Percentiles rank a stretch among this genome's conserved stretches.
These are phyloP conservation scores for Taurulus bubalis DNA, from an alignment of 2,113 vertebrate genomes.

Conservation along the genomic window DNA sequence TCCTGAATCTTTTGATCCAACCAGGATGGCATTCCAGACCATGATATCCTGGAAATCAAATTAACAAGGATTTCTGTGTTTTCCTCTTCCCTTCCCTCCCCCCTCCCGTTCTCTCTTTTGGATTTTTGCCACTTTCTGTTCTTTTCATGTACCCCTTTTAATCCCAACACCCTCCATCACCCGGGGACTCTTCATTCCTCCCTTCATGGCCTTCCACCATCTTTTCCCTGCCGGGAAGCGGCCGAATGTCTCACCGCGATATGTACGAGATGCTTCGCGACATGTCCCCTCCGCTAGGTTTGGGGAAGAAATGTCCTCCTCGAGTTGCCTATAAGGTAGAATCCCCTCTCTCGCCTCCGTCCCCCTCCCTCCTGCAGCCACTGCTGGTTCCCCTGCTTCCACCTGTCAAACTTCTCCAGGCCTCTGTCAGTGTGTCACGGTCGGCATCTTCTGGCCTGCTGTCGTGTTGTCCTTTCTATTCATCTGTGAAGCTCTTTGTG, in stretches of 20 bases:
- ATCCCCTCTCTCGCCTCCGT: conserved; percentile 18
- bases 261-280: conserved; percentile 99
- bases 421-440: conserved; percentile 62
- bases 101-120: conserved; percentile 54
- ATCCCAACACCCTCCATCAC: conserved; percentile 22
- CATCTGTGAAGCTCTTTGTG: conserved; percentile 33
- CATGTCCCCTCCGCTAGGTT: conserved; percentile 99
- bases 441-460: conserved; percentile 34
- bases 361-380: conserved; percentile 30
- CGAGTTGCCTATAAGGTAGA: conserved; percentile 99
- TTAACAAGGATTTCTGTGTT: conserved; percentile 91
- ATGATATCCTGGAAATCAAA: conserved; percentile 78
- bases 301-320: conserved; percentile 99
- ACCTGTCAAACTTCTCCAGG: conserved; percentile 58
- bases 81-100: conserved; percentile 22
- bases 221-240: conserved; percentile 84
- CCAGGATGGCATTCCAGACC: conserved; percentile 61
- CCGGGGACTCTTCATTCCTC: conserved; percentile 52
- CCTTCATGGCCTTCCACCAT: conserved; percentile 42
- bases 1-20: conserved; percentile 51
- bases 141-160: conserved; percentile 6
- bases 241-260: conserved; percentile 95
- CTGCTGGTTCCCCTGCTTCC: conserved; percentile 49
- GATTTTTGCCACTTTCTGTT: conserved; percentile 75
- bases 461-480: conserved; percentile 53